A percentile compares a stretch with the other conserved stretches of the same genome.
These are phyloP conservation scores for Octodonta nipae DNA, from an alignment of 2,888 invertebrate species.

Conservation along the genomic window DNA sequence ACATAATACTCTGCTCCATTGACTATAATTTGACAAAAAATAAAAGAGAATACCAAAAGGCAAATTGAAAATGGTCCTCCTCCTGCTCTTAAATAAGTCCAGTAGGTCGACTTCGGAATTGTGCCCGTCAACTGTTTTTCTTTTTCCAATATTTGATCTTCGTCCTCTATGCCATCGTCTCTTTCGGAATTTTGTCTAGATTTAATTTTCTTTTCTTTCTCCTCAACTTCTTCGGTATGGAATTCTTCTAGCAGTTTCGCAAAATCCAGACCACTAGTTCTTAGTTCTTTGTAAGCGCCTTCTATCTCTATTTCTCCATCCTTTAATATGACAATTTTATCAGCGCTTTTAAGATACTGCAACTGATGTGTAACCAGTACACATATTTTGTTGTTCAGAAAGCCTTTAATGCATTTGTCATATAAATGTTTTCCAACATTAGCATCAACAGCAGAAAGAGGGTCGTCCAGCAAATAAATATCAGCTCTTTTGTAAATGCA, in stretches of 20 bases:
- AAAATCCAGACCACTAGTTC: constrained; percentile 39
- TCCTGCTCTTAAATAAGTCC: constrained; percentile 41
- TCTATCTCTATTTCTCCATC: constrained; percentile 37
- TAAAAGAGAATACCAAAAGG: constrained; percentile 36
- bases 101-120: constrained; percentile 31
- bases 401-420: constrained; percentile 54
- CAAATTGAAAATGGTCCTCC: constrained; percentile 37
- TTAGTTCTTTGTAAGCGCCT: constrained; percentile 37
- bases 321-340: constrained; percentile 32
- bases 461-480: constrained; percentile 69
- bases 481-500: constrained; percentile 65
- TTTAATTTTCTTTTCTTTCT: constrained; percentile 24
- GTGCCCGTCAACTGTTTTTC: constrained; percentile 27
- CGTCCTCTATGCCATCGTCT: constrained; percentile 24
- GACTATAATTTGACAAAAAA: constrained; percentile 46
- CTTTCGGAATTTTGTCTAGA: constrained; percentile 28
- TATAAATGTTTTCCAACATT: constrained; percentile 62
- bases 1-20: constrained; percentile 58
- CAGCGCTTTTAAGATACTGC: constrained; percentile 39
- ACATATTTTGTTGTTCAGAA: constrained; percentile 44
- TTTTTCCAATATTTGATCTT: constrained; percentile 25
- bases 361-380: constrained; percentile 60
- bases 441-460: constrained; percentile 68
- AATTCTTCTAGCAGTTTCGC: constrained; percentile 16
- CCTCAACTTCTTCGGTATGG: constrained; percentile 25